A percentile compares a stretch with the other conserved stretches of the same genome.
Conservation (phyloP, 2,888 invertebrate genomes). For the Rotaria sp. region DNA sequence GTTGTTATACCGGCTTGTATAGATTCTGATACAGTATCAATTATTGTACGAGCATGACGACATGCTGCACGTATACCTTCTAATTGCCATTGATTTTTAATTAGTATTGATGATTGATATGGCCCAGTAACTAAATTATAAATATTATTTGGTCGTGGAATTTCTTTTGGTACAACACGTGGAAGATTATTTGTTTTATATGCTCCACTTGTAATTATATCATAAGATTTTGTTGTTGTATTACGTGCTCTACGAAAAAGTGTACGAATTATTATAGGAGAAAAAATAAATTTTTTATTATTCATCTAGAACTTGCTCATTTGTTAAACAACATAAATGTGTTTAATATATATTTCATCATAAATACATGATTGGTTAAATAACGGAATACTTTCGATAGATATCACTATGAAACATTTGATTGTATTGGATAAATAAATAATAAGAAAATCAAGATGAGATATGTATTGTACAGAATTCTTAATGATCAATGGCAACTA, state of each 20-base stretch:
- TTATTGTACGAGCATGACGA: neutral
- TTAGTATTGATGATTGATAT: neutral
- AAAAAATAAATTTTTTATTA: neutral
- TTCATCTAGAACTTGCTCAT: neutral
- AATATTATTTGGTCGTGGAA: conserved; percentile 6
- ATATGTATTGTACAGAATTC: neutral
- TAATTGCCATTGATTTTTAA: conserved; percentile 26
- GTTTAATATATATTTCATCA: too few species aligned
- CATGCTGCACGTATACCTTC: conserved; percentile 24
- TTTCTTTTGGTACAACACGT: neutral
- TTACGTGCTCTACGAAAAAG: neutral
- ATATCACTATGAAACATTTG: neutral
- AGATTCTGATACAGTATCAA: neutral
- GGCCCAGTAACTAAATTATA: neutral
- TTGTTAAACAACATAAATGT: too few species aligned
- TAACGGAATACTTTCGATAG: neutral
- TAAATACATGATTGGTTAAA: neutral
- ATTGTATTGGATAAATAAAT: neutral
- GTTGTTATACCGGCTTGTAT: conserved; percentile 8
- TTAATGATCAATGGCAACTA: neutral
- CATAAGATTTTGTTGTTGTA: neutral
- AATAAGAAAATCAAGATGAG: neutral
- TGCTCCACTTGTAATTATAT: neutral
- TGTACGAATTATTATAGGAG: neutral
- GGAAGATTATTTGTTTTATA: conserved; percentile 3